Evolutionary conservation across 2,888 invertebrate species (phyloP), one percentile per base, ranked within the genome.

Genomic region (Cantharis rustica): DNA sequence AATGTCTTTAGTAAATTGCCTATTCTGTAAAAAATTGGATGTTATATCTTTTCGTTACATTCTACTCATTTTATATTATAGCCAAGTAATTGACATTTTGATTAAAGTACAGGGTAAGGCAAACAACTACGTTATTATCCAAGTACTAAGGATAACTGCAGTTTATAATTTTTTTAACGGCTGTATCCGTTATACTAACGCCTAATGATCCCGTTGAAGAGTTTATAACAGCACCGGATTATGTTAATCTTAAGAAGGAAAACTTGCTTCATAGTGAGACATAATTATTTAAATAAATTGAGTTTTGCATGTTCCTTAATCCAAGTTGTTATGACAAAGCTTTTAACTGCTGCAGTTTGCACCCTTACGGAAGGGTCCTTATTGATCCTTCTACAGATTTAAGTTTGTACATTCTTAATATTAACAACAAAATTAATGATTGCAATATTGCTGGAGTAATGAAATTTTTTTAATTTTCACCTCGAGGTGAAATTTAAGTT

Each of bases 1-100:
- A 75, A 68, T 26, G 62, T 61, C n/a, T 68, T 75, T 71, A 75
- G 31, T 61, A 69, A 23, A 75, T 72, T 72, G 68, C 62, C 68
- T 68, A 71, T 75, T 75, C 62, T 62, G 20, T n/a, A 75, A 75
- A 75, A 74, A 75, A 75, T 75, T 75, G 75, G 68, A 75, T 70
- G 16, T 47, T 69, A 69, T 69, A 69, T 69, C 31, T 31, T 27
- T 15, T 26, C 20, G 20, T 66, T 66, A 66, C 64, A 47, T 47
- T 47, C 47, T 23, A 20, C n/a, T n/a, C 20, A n/a, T 66, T 66
- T 23, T 66, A 66, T 66, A 20, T 66, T 66, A 17, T n/a, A n/a
- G 10, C 23, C n/a, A 13, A 66, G 23, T 66, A 66, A 23, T 20
- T 66, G 47, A 47, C 47, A 47, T 47, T 47, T 47, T 47, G 47